phyloP scores from a whole-genome alignment of 2,888 invertebrate species.

The Leucophora obtusa region DNA sequence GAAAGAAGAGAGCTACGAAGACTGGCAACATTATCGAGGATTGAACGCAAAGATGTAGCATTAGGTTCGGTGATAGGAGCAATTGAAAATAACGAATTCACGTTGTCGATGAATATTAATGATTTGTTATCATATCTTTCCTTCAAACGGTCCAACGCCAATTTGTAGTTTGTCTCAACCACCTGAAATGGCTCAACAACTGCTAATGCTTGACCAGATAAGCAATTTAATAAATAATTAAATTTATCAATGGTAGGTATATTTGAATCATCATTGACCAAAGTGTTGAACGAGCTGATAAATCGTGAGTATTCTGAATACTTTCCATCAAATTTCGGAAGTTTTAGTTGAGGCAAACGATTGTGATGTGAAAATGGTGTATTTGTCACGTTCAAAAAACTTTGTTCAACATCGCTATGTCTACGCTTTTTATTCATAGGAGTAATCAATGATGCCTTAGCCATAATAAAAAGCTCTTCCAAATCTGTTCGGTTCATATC shows the following conservation, averaged over 20 bases:
- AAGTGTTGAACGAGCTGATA: too few species aligned
- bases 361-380: too few species aligned
- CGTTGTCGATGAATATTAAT: constrained; percentile 6
- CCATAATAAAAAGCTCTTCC: constrained; percentile 37
- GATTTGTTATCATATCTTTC: constrained; percentile 27
- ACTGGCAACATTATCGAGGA: constrained; percentile 12
- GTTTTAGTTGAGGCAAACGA: too few species aligned
- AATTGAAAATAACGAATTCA: too few species aligned
- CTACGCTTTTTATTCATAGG: constrained; percentile 22
- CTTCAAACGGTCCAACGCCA: constrained; percentile 1
- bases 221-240: constrained; percentile 27
- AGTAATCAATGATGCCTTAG: constrained; percentile 23
- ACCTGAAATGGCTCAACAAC: constrained; percentile 25
- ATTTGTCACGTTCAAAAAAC: too few species aligned
- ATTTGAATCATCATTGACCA: too few species aligned
- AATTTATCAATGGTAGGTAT: not conserved
- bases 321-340: too few species aligned
- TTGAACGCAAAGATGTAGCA: not conserved
- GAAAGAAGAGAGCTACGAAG: constrained; percentile 12
- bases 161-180: not conserved
- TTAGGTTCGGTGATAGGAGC: not conserved
- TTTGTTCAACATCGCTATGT: constrained; percentile 1
- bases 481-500: constrained; percentile 25
- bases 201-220: constrained; percentile 24
- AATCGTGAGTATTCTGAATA: too few species aligned